Percentiles rank a stretch among this genome's conserved stretches.
phyloP scores from a whole-genome alignment of 2,888 invertebrate species.

The Zygothrica quintamaculata region DNA sequence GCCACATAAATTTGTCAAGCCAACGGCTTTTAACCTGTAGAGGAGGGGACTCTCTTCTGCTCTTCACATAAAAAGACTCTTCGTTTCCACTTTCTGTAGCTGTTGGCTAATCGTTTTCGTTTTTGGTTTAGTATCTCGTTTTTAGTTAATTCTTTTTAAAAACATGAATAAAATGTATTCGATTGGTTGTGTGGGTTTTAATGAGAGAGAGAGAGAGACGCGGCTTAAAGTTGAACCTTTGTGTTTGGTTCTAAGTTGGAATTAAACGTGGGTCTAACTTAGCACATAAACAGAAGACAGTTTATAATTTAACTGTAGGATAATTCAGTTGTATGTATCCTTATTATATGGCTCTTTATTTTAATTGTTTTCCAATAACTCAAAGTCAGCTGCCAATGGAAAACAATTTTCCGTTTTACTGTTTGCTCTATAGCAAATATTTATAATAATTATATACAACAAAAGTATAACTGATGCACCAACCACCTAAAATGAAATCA shows the following conservation, averaged over 20 bases:
- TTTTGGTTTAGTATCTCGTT: conserved; percentile 23
- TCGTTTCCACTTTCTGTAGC: conserved; percentile 24
- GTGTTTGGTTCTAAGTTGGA: not conserved
- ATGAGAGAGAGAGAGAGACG: too few species aligned
- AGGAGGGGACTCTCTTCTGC: conserved; percentile 1
- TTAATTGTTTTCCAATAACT: not conserved
- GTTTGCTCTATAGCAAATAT: conserved; percentile 60
- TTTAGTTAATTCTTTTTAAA: conserved; percentile 9
- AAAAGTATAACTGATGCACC: conserved; percentile 27
- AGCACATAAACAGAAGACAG: too few species aligned
- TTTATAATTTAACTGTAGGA: too few species aligned
- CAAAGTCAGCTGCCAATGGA: conserved; percentile 37
- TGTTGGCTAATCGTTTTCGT: conserved; percentile 35
- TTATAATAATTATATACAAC: conserved; percentile 72
- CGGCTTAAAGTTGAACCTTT: not conserved
- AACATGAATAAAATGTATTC: conserved; percentile 22
- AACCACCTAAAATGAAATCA: conserved; percentile 62
- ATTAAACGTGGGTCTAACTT: too few species aligned
- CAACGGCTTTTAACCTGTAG: not conserved
- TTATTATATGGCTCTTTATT: too few species aligned
- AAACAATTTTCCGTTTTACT: conserved; percentile 39
- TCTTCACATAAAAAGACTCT: too few species aligned
- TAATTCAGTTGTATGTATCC: too few species aligned
- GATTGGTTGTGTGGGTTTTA: conserved; percentile 11
- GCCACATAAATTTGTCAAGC: conserved; percentile 63